These are phyloP conservation scores for Meghimatium bilineatum DNA, from an alignment of 2,888 invertebrate species.

Conservation along the genomic window DNA sequence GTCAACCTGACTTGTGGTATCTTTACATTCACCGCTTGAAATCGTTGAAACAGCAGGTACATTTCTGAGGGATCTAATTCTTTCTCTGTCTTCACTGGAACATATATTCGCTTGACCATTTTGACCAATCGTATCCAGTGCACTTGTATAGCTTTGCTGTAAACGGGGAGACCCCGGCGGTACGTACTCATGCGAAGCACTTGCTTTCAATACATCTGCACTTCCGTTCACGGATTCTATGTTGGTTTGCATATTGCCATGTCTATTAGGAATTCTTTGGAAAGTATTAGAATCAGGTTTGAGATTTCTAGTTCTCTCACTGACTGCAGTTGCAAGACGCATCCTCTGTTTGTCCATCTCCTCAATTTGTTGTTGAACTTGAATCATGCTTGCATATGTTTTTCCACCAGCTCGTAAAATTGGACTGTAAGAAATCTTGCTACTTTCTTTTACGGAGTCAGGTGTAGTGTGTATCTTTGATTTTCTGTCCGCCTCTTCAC, in stretches of 20 bases:
- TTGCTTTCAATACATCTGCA: not conserved
- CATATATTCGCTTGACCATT: not conserved
- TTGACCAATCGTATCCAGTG: not conserved
- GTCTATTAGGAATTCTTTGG: not conserved
- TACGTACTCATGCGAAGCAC: not conserved
- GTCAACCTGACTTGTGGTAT: not conserved
- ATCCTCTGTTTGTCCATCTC: conserved; percentile 7
- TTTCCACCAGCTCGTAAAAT: not conserved
- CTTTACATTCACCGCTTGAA: not conserved
- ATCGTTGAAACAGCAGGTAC: not conserved
- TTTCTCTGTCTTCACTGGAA: not conserved
- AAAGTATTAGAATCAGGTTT: too few relatives aligned
- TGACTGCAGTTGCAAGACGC: not conserved
- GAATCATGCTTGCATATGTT: conserved; percentile 20
- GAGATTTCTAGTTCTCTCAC: not conserved
- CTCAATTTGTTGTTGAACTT: conserved; percentile 23
- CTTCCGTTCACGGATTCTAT: not conserved
- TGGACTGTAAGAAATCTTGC: conserved; percentile 1
- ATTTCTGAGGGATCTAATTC: not conserved
- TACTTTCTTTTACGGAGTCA: not conserved
- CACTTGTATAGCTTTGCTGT: not conserved
- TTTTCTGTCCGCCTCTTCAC: not conserved
- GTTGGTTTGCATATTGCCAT: not conserved
- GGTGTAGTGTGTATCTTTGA: not conserved
- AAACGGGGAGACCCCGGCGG: conserved; percentile 26